These are phyloP conservation scores for Atherinomorus stipes DNA, from an alignment of 2,113 vertebrate species.

Conservation along the genomic window DNA sequence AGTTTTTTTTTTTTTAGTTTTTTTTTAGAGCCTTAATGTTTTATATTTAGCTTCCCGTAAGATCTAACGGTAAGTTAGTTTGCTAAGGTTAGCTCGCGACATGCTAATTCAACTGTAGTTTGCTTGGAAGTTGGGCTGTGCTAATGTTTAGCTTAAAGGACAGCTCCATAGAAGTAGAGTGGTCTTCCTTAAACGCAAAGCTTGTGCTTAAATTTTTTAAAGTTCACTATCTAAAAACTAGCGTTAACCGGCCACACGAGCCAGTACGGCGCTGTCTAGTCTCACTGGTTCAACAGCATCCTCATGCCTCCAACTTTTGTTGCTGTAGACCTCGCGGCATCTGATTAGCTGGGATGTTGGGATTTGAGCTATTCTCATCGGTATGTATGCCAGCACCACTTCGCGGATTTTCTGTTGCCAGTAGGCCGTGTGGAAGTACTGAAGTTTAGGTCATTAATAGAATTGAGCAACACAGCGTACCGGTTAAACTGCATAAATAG, in stretches of 20 bases:
- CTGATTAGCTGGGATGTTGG: constrained; percentile 42
- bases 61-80: constrained; percentile 68
- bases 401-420: constrained; percentile 54
- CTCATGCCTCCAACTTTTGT: constrained; percentile 51
- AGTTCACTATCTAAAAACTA: constrained; percentile 25
- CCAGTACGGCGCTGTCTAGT: constrained; percentile 11
- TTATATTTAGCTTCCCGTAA: constrained; percentile 13
- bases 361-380: constrained; percentile 49
- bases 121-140: constrained; percentile 63
- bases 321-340: constrained; percentile 17
- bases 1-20: no score
- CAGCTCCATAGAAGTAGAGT: constrained; percentile 6
- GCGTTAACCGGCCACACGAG: constrained; percentile 42
- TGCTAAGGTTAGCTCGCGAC: constrained; percentile 51
- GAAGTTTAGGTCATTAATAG: constrained; percentile 42
- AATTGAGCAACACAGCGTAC: constrained; percentile 1
- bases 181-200: neutral
- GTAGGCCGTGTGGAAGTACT: constrained; percentile 62
- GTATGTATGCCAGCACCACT: constrained; percentile 45
- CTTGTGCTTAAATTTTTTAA: constrained; percentile 34
- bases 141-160: constrained; percentile 53
- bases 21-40: constrained; percentile 14
- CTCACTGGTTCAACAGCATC: constrained; percentile 25
- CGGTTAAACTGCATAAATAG: constrained; percentile 6
- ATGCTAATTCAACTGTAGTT: constrained; percentile 57